These are phyloP conservation scores for Idaea biselata DNA, from an alignment of 2,888 invertebrate genomes.

Conservation along the genomic window DNA sequence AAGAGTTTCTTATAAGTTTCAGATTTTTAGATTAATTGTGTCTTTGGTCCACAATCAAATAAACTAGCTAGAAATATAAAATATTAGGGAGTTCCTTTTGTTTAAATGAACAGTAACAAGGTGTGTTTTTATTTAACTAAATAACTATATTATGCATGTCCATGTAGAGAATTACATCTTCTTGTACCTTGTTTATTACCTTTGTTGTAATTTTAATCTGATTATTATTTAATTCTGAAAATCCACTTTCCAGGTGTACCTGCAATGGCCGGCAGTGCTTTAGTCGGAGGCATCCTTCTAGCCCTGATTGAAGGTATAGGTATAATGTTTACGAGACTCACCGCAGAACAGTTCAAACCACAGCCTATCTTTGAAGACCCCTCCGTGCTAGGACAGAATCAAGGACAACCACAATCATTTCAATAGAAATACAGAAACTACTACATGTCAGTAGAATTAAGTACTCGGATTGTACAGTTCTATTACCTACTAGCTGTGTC, in stretches of 20 bases:
- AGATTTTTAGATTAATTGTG: too few relatives aligned
- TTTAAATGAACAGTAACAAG: too few relatives aligned
- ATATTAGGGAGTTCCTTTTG: too few relatives aligned
- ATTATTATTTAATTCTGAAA: conserved; percentile 6
- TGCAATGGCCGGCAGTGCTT: conserved; percentile 96
- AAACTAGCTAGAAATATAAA: too few relatives aligned
- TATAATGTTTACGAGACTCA: conserved; percentile 94
- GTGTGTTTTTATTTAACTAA: too few relatives aligned
- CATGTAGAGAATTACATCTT: too few relatives aligned
- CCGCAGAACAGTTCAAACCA: conserved; percentile 96
- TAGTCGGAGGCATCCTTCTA: conserved; percentile 96
- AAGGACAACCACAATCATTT: conserved; percentile 54
- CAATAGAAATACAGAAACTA: conserved; percentile 46
- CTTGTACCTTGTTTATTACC: too few relatives aligned
- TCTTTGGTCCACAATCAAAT: too few relatives aligned
- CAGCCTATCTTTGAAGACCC: conserved; percentile 90
- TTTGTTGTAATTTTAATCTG: too few relatives aligned
- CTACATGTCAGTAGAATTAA: conserved; percentile 38
- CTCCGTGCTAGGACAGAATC: conserved; percentile 83
- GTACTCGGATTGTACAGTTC: conserved; percentile 10
- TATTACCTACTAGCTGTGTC: too few relatives aligned
- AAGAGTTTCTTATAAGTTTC: too few relatives aligned
- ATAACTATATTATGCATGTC: too few relatives aligned
- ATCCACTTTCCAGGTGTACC: conserved; percentile 79
- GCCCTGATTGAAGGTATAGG: conserved; percentile 99